Percentiles rank a stretch among this genome's conserved stretches.
These are phyloP conservation scores for Sphaerodactylus townsendi DNA, from an alignment of 2,113 vertebrate genomes.

Conservation along the genomic window DNA sequence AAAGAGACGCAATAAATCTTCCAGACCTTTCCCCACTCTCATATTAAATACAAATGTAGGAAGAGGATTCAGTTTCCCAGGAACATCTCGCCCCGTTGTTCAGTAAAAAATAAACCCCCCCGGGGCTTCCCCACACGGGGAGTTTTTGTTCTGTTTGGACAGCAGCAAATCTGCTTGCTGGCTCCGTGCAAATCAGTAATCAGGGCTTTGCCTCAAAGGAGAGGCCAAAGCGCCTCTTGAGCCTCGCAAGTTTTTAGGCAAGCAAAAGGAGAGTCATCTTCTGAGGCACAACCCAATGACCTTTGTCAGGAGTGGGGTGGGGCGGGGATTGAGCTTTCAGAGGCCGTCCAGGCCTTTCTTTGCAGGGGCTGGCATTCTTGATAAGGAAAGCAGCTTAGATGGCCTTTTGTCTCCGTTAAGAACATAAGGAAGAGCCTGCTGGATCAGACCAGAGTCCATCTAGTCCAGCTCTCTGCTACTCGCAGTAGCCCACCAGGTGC, in stretches of 20 bases:
- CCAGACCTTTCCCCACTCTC: background rate
- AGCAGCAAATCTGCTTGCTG: background rate
- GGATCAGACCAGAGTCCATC: no score
- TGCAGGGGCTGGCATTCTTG: fast-evolving
- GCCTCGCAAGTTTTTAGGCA: background rate
- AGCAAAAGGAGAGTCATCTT: no score
- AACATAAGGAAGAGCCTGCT: no score
- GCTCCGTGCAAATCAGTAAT: background rate
- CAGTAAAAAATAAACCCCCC: background rate
- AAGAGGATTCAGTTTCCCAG: background rate
- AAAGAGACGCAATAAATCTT: background rate
- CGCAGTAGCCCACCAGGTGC: no score
- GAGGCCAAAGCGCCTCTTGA: background rate
- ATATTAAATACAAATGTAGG: fast-evolving
- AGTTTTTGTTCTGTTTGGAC: background rate
- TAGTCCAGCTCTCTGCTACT: no score
- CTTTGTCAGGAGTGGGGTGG: background rate
- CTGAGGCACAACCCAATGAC: no score
- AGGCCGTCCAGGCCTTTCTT: no score
- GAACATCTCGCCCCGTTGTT: background rate
- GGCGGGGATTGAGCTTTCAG: background rate
- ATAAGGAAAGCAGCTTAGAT: no score
- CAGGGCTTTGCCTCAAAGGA: fast-evolving
- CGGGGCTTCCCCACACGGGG: background rate
- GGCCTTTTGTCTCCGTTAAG: background rate